A percentile compares a stretch with the other conserved stretches of the same genome.
phyloP scores from a whole-genome alignment of 2,888 invertebrate species.

The Drosophila mimica region DNA sequence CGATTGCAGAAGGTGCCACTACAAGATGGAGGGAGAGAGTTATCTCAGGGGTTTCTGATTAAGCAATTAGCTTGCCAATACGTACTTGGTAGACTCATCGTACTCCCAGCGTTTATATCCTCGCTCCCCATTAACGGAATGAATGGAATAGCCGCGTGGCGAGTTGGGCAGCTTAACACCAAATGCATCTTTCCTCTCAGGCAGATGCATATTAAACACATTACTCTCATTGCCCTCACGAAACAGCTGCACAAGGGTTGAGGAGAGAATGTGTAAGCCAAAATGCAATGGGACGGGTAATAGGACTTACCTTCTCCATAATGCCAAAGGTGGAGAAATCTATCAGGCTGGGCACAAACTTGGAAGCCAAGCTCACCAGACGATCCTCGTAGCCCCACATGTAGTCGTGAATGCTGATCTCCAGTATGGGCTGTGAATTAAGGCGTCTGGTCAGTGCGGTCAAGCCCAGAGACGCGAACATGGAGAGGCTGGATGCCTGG shows the following conservation, averaged over 20 bases:
- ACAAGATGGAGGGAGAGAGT: background rate
- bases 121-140: constrained; percentile 88
- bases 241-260: constrained; percentile 86
- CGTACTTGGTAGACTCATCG: constrained; percentile 76
- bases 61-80: background rate
- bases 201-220: constrained; percentile 86
- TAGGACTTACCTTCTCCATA: constrained; percentile 89
- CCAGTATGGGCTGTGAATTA: constrained; percentile 87
- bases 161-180: constrained; percentile 66
- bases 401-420: constrained; percentile 88
- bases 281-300: background rate
- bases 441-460: constrained; percentile 87
- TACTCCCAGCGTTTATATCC: constrained; percentile 90
- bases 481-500: constrained; percentile 78
- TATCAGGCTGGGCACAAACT: constrained; percentile 91
- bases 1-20: constrained; percentile 88
- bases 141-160: constrained; percentile 86
- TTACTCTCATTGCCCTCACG: constrained; percentile 87
- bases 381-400: constrained; percentile 94
- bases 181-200: constrained; percentile 75
- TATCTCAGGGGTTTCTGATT: rapidly evolving
- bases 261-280: constrained; percentile 3
- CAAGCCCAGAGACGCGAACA: constrained; percentile 87
- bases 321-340: constrained; percentile 93
- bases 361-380: constrained; percentile 89